These are phyloP conservation scores for Phodopus roborovskii DNA, from an alignment of 2,113 vertebrate species.

Conservation along the genomic window DNA sequence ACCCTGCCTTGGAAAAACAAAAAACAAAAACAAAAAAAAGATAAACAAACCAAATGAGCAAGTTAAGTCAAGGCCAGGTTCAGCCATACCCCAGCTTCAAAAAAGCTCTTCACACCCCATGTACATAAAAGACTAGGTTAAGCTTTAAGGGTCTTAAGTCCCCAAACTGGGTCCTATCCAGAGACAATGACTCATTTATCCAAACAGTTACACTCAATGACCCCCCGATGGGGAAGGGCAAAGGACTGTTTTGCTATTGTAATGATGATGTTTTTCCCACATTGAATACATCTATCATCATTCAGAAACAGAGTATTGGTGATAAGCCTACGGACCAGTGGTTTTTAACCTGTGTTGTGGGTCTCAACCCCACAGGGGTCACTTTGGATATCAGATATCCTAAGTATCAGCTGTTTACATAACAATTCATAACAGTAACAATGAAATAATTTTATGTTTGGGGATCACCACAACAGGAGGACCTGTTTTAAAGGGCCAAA, in stretches of 20 bases:
- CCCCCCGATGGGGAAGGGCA: not conserved
- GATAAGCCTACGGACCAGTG: not conserved
- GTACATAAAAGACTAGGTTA: not conserved
- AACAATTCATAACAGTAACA: not conserved
- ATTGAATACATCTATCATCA: conserved; percentile 56
- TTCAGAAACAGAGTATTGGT: not conserved
- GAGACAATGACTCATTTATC: not conserved
- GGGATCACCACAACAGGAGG: not conserved
- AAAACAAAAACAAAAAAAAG: too few species aligned
- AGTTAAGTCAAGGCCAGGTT: not conserved
- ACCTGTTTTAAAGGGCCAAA: not conserved
- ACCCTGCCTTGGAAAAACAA: too few species aligned
- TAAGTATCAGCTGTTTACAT: not conserved
- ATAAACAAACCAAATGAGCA: too few species aligned
- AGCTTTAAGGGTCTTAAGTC: not conserved
- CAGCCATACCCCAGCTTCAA: not conserved
- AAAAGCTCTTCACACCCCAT: not conserved
- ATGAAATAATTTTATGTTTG: not conserved
- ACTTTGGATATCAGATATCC: not conserved
- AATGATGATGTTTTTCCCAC: conserved; percentile 83
- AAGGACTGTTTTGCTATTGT: not conserved
- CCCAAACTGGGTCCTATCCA: not conserved
- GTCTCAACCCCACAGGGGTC: not conserved
- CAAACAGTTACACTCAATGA: not conserved
- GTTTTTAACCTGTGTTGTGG: not conserved